Evolutionary conservation across 2,113 vertebrate species (phyloP).

Genomic region (Elephas maximus): DNA sequence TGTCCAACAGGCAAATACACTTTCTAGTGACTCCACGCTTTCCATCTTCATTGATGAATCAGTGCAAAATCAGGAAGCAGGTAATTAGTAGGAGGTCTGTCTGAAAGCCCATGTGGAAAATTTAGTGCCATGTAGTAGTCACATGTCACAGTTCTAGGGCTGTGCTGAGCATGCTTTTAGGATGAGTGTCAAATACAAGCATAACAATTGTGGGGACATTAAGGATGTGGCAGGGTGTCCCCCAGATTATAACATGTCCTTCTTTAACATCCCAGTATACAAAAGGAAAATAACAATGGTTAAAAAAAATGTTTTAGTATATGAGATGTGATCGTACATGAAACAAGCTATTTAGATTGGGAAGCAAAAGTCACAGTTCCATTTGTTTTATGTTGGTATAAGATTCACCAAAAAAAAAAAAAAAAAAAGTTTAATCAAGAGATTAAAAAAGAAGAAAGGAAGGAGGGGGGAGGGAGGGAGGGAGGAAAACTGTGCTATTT

Average conservation of each 20-base stretch:
- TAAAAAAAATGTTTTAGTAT: neutral
- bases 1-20: neutral
- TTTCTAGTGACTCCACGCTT: neutral
- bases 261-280: neutral
- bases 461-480: neutral
- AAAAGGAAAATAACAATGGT: neutral
- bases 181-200: neutral
- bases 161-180: neutral
- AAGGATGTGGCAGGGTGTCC: neutral
- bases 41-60: neutral
- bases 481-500: neutral
- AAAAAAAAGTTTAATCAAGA: neutral
- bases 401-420: neutral
- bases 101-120: neutral
- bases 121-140: no score
- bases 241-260: neutral
- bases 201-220: no score
- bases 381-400: neutral
- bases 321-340: neutral
- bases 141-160: fast-evolving
- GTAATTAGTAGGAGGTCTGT: neutral
- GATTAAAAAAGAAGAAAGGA: neutral
- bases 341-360: neutral
- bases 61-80: neutral
- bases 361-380: neutral